Evolutionary conservation across 2,888 invertebrate species (phyloP).

Genomic region (Spilarctia lutea): DNA sequence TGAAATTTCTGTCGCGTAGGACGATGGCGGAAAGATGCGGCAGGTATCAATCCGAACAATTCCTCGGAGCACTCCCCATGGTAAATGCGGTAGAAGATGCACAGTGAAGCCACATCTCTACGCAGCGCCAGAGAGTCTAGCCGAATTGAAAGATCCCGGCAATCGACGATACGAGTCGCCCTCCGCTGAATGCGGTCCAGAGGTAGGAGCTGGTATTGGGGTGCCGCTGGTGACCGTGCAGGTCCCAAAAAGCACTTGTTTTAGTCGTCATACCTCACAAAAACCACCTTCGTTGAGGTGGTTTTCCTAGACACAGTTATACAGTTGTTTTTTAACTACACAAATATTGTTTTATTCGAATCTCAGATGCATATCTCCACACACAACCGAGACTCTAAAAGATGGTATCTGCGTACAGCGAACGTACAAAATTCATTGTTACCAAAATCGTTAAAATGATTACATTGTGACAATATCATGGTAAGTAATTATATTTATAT

Average conservation of each 20-base stretch:
- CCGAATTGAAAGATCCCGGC: too few relatives aligned
- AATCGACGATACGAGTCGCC: too few relatives aligned
- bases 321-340: not conserved
- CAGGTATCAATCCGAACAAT: too few relatives aligned
- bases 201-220: too few relatives aligned
- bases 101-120: too few relatives aligned
- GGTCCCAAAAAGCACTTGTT: not conserved
- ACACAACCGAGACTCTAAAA: not conserved
- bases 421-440: constrained; percentile 1
- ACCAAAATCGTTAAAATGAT: not conserved
- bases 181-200: too few relatives aligned
- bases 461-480: not conserved
- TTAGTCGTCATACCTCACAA: not conserved
- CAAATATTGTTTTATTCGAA: not conserved
- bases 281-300: not conserved
- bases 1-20: too few relatives aligned
- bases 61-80: too few relatives aligned
- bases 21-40: too few relatives aligned
- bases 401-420: constrained; percentile 1
- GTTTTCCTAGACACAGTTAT: not conserved
- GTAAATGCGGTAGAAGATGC: too few relatives aligned
- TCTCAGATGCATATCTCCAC: not conserved
- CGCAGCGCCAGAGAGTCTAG: too few relatives aligned
- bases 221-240: too few relatives aligned
- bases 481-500: not conserved